Base-by-base conservation (phyloP, 2,888 invertebrate species). In the Dichetophora obliterata region DNA sequence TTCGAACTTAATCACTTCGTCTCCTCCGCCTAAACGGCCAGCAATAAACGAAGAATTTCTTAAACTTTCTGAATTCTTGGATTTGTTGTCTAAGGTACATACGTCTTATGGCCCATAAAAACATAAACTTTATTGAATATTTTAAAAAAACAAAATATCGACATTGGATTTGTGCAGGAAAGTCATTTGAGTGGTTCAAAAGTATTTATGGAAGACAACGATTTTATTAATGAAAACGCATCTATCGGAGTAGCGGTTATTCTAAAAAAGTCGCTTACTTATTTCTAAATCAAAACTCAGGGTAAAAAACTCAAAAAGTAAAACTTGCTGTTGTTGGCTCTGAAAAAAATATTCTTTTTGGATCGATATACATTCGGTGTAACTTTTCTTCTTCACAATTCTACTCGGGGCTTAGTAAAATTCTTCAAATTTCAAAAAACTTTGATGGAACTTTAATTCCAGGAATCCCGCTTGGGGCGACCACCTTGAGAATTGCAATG, bases 401-500 rank as follows among this genome's bases (percentile, higher is more conserved):
- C 16, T 69, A 50, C 11, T 22, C 37, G 9, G 68, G 27, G 19
- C 9, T 48, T 3, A 8, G 11, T 43, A 22, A 43, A 43, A 43
- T 68, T 2, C 5, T 24, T 9, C 19, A 3, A 8, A 19, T 69
- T 48, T 48, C 50, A 6, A 22, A 27, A 69, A 69, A 69, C 43
- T 69, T 24, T 69, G 68, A 69, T 52, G 68, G 50, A 2, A 69
- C 27, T 69, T 69, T n/a, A 69, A 69, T 52, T 48, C 50, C 9
- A 69, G 16, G 8, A 48, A 52, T 9, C 9, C 24, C 5, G 52
- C 0, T 5, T 69, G 68, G 68, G 50, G 50, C 3, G 68, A 69
- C 16, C 16, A 24, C 11, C 5, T 11, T 14, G 43, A 75, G 5
- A 77, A 75, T 16, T n/a, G n/a, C 34, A 77, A 77, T 24, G 77